Conservation (phyloP, 2,797 vertebrate genomes). For the Anguilla marmorata region DNA sequence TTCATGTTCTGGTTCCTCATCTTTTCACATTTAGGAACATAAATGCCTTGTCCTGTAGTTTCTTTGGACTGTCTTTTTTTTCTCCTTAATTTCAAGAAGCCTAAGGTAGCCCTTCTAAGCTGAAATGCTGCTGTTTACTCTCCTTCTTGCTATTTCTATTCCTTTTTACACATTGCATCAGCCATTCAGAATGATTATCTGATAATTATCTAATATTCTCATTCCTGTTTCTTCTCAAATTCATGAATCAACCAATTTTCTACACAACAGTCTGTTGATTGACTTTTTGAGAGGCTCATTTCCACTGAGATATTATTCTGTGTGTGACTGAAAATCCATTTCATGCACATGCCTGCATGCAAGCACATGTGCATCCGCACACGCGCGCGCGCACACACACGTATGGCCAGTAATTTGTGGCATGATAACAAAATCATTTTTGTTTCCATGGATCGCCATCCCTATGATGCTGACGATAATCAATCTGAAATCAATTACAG, state of each 20-base stretch:
- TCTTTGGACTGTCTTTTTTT: neutral
- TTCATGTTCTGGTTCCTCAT: neutral
- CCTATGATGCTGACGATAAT: conserved; percentile 75
- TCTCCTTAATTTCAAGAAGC: neutral
- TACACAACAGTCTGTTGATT: conserved; percentile 5
- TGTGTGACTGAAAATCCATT: neutral
- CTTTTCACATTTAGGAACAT: conserved; percentile 2
- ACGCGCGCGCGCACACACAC: conserved; percentile 27
- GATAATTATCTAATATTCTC: conserved; percentile 11
- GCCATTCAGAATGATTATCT: conserved; percentile 9
- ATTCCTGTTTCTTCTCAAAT: conserved; percentile 11
- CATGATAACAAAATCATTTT: conserved; percentile 42
- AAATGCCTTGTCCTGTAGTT: neutral
- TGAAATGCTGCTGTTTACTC: neutral
- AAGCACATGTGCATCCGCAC: neutral
- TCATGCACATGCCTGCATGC: neutral
- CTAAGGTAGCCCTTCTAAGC: conserved; percentile 12
- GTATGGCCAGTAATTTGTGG: neutral
- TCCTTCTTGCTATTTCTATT: conserved; percentile 2
- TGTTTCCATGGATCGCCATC: conserved; percentile 55
- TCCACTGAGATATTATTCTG: neutral
- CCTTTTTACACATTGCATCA: conserved; percentile 14
- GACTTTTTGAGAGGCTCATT: conserved; percentile 17
- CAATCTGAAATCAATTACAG: conserved; percentile 85
- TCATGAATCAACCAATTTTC: conserved; percentile 26